Conservation (phyloP, 37 sponge, comb jelly and placozoan species). For the Spongia lamella region DNA sequence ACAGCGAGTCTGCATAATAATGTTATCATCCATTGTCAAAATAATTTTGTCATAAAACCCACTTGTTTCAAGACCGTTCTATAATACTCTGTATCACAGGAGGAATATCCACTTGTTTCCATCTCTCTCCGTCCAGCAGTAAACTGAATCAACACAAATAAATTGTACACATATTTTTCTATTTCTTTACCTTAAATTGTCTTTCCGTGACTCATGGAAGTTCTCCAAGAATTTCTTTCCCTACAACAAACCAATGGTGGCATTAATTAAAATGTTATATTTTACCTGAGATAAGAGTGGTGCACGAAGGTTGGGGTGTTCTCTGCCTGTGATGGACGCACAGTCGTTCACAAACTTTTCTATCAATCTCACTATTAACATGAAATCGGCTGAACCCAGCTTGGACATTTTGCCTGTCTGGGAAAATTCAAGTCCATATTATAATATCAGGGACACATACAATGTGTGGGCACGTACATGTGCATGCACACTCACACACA, state of each 20-base stretch:
- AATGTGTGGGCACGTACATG: background rate
- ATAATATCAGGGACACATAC: background rate
- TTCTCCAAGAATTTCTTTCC: constrained; percentile 85
- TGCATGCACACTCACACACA: too few species aligned
- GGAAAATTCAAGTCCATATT: background rate
- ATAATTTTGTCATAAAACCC: too few species aligned
- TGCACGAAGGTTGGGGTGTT: constrained; percentile 69
- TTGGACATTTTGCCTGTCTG: constrained; percentile 80
- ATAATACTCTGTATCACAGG: constrained; percentile 76
- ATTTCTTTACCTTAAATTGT: constrained; percentile 66
- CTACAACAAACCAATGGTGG: constrained; percentile 24
- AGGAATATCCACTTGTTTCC: constrained; percentile 85
- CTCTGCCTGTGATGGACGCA: constrained; percentile 58
- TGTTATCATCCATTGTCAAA: too few species aligned
- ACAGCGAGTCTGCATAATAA: too few species aligned
- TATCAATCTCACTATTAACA: constrained; percentile 52
- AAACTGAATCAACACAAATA: constrained; percentile 24
- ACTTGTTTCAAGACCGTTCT: constrained; percentile 46
- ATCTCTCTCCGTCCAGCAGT: constrained; percentile 81
- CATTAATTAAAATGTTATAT: background rate
- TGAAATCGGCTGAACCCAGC: constrained; percentile 70
- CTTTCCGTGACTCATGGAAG: constrained; percentile 70
- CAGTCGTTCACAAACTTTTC: constrained; percentile 72
- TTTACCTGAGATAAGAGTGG: constrained; percentile 79
- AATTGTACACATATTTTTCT: constrained; percentile 4